Conservation (phyloP, 2,797 vertebrate species). For the Loris lydekkerianus region DNA sequence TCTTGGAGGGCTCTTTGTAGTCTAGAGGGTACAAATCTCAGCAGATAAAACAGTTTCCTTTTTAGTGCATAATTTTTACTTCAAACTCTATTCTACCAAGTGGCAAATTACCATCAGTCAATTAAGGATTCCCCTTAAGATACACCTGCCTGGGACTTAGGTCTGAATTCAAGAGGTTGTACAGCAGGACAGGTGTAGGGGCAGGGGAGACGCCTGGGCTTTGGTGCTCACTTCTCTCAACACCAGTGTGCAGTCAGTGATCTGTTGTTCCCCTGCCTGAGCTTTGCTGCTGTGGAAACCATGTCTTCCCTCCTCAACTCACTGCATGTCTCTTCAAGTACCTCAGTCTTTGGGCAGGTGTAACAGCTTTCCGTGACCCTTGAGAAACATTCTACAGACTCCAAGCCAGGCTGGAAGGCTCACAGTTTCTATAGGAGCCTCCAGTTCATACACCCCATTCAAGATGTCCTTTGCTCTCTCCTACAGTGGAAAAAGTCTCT, state of each 20-base stretch:
- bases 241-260: not conserved
- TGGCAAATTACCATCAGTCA: not conserved
- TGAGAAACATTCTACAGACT: not conserved
- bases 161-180: not conserved
- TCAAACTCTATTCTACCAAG: conserved; percentile 11
- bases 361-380: not conserved
- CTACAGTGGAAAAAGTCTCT: not conserved
- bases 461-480: not conserved
- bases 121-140: not conserved
- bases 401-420: not conserved
- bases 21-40: not conserved
- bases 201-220: not conserved
- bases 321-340: not conserved
- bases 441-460: not conserved
- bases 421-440: not conserved
- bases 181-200: not conserved
- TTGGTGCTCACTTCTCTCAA: not conserved
- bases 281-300: not conserved
- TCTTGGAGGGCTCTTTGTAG: not conserved
- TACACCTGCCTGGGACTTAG: not conserved
- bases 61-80: conserved; percentile 31
- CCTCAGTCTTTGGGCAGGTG: not conserved
- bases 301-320: not conserved
- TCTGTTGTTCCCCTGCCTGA: too few relatives aligned
- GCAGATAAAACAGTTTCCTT: not conserved